Conservation (phyloP, 2,113 vertebrate species). For the Ahaetulla prasina region DNA sequence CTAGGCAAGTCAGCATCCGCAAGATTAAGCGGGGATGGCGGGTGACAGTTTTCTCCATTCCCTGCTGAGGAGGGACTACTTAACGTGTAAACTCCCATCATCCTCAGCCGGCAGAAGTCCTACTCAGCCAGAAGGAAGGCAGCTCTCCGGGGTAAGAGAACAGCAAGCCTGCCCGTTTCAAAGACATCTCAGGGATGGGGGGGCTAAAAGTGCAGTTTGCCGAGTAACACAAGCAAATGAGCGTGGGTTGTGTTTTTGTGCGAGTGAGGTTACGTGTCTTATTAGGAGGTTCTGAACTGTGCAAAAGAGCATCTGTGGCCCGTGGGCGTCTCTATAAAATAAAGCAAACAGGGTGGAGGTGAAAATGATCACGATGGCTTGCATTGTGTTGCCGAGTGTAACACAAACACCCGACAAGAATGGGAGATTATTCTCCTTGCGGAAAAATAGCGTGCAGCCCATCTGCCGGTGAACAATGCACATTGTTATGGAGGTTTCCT, state of each 20-base stretch:
- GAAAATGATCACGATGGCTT: background rate
- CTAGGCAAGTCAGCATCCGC: background rate
- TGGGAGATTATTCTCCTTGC: conserved; percentile 30
- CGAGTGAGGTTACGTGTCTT: background rate
- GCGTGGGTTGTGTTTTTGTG: background rate
- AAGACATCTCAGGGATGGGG: no score
- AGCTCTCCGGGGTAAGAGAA: background rate
- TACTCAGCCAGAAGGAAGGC: background rate
- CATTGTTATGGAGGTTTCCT: conserved; percentile 57
- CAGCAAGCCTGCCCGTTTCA: background rate
- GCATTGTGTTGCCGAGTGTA: conserved; percentile 23
- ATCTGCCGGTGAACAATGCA: conserved; percentile 47
- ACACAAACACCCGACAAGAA: conserved; percentile 35
- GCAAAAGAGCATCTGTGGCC: background rate
- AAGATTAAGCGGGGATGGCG: background rate
- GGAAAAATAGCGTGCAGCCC: conserved; percentile 36
- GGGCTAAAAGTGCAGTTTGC: background rate
- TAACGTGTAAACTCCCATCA: background rate
- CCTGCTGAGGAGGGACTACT: background rate
- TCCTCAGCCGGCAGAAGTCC: background rate
- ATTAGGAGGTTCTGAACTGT: background rate
- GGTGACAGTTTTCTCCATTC: background rate
- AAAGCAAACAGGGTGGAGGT: background rate
- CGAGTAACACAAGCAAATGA: background rate
- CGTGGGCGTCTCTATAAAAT: background rate